These are phyloP conservation scores for Conus canariensis DNA, from an alignment of 2,888 invertebrate species.

Conservation along the genomic window DNA sequence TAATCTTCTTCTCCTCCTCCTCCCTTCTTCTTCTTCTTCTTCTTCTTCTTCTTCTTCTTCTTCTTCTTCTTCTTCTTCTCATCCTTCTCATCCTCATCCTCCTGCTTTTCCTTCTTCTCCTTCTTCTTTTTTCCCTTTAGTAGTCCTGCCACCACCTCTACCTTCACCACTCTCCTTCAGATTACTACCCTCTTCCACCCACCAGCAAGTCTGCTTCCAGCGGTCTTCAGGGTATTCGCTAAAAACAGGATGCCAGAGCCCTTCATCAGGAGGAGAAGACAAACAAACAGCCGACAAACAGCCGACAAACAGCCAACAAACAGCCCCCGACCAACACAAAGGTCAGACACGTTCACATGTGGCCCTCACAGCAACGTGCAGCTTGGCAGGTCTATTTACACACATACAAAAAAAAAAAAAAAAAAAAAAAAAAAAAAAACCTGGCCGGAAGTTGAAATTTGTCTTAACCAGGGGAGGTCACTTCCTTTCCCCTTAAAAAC, in stretches of 20 bases:
- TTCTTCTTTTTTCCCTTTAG: too few relatives aligned
- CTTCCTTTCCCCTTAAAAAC: not conserved
- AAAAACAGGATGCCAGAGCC: not conserved
- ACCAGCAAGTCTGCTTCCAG: not conserved
- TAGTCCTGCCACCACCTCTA: too few relatives aligned
- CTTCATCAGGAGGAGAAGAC: not conserved
- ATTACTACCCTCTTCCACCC: not conserved
- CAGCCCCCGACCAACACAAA: not conserved
- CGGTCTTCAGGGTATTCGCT: not conserved
- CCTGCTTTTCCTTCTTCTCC: too few relatives aligned
- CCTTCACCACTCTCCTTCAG: too few relatives aligned
- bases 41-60: too few relatives aligned
- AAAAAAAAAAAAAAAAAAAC: too few relatives aligned
- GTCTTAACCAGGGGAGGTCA: slow-evolving; percentile 8
- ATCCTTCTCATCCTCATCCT: too few relatives aligned
- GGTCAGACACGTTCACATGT: not conserved
- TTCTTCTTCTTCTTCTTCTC: too few relatives aligned
- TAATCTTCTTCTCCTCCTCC: too few relatives aligned
- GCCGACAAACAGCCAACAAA: too few relatives aligned
- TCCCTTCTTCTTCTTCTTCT: too few relatives aligned
- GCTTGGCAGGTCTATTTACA: not conserved
- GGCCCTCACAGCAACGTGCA: too few relatives aligned
- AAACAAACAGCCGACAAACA: not conserved
- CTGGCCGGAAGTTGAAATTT: not conserved
- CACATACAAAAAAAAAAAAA: not conserved